Percentiles rank a stretch among this genome's conserved stretches.
phyloP scores from a whole-genome alignment of 2,888 invertebrate species.

The Melinaea marsaeus region DNA sequence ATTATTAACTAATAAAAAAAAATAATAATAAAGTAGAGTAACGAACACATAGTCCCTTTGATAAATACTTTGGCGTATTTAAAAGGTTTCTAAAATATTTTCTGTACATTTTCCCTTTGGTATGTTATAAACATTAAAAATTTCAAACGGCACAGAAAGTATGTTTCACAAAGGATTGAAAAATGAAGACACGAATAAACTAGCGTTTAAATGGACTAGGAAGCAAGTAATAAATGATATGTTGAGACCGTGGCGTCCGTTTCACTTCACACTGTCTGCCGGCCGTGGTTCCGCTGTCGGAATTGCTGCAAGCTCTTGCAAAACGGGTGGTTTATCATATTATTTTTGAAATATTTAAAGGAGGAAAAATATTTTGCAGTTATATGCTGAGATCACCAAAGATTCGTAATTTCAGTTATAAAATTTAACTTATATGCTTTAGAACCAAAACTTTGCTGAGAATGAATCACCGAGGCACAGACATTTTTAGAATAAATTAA shows the following conservation, averaged over 20 bases:
- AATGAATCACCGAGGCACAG: too few relatives aligned
- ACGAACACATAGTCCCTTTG: background rate
- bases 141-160: constrained; percentile 29
- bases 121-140: constrained; percentile 27
- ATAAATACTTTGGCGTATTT: constrained; percentile 14
- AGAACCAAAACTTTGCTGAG: too few relatives aligned
- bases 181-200: constrained; percentile 33
- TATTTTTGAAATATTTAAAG: background rate
- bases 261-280: background rate
- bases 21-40: background rate
- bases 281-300: constrained; percentile 1
- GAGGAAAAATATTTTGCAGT: too few relatives aligned
- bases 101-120: constrained; percentile 14
- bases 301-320: background rate
- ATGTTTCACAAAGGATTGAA: constrained; percentile 33
- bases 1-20: background rate
- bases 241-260: constrained; percentile 25
- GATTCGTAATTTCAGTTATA: too few relatives aligned
- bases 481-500: too few relatives aligned
- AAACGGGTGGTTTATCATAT: background rate
- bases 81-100: constrained; percentile 11
- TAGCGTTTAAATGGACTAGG: constrained; percentile 36
- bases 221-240: constrained; percentile 36
- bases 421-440: too few relatives aligned
- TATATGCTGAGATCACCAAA: too few relatives aligned